Evolutionary conservation across 2,113 vertebrate species (phyloP).

Genomic region (Nettapus auritus): DNA sequence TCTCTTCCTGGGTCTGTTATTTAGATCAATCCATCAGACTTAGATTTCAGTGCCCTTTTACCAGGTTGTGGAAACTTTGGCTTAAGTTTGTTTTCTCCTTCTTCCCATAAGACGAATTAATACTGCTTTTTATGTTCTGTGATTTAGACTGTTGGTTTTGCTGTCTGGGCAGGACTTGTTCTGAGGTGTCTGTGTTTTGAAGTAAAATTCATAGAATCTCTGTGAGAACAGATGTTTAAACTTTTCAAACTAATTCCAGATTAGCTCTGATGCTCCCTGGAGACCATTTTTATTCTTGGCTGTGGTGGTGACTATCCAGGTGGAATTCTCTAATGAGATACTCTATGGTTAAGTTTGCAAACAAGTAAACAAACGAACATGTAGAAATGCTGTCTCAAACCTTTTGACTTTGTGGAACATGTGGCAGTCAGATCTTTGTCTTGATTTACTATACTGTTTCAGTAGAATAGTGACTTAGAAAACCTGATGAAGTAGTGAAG

Average conservation of each 20-base stretch:
- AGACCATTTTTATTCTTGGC: background rate
- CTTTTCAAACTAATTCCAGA: background rate
- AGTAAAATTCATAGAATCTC: background rate
- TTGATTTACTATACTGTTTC: background rate
- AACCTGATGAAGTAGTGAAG: background rate
- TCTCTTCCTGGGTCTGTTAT: background rate
- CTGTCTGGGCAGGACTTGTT: background rate
- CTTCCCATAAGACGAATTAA: background rate
- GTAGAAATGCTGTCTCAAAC: background rate
- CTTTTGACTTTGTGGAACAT: background rate
- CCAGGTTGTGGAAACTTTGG: background rate
- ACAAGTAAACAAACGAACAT: too few relatives aligned
- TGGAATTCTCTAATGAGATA: background rate
- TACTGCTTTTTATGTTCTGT: background rate
- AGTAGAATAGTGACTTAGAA: background rate
- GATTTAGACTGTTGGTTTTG: background rate
- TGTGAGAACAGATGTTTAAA: background rate
- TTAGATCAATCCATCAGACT: background rate
- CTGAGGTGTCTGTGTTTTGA: background rate
- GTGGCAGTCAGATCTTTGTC: background rate
- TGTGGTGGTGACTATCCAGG: background rate
- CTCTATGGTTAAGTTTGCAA: background rate
- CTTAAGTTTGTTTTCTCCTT: background rate
- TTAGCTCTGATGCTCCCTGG: background rate
- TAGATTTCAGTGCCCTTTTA: background rate